phyloP scores from a whole-genome alignment of 1,140 invertebrate genomes.

The Sycophaga agraensis region DNA sequence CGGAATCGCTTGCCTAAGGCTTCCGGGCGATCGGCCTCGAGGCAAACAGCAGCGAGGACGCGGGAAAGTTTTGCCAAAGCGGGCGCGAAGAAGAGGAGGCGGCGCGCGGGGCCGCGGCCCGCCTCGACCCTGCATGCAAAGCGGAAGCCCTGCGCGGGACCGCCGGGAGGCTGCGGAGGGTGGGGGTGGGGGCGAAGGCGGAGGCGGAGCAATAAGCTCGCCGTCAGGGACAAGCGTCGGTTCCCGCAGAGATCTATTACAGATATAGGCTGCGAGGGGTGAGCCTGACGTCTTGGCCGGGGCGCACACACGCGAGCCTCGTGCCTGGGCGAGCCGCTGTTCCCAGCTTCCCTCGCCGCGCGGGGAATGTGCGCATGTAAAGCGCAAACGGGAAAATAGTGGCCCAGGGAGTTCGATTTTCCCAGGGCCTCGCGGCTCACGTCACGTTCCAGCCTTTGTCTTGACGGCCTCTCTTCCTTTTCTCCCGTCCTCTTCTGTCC shows the following conservation, averaged over 20 bases:
- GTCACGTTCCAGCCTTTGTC: not conserved
- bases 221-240: constrained; percentile 28
- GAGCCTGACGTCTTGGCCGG: constrained; percentile 23
- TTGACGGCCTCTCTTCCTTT: not conserved
- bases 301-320: no score
- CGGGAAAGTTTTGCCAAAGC: no score
- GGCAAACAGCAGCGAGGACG: no score
- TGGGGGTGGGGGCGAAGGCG: not conserved
- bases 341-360: no score
- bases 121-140: constrained; percentile 19
- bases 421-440: not conserved
- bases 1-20: no score
- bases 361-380: not conserved
- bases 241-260: constrained; percentile 29
- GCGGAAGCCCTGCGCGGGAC: not conserved
- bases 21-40: no score
- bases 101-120: no score
- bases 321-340: no score
- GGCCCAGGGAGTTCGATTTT: not conserved
- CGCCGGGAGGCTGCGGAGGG: not conserved
- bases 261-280: constrained; percentile 1
- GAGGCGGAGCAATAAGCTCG: constrained; percentile 28
- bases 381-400: constrained; percentile 15
- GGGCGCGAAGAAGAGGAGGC: no score
- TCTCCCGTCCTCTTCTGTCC: no score